These are phyloP conservation scores for Phataginus tricuspis DNA, from an alignment of 2,797 vertebrate species.

Conservation along the genomic window DNA sequence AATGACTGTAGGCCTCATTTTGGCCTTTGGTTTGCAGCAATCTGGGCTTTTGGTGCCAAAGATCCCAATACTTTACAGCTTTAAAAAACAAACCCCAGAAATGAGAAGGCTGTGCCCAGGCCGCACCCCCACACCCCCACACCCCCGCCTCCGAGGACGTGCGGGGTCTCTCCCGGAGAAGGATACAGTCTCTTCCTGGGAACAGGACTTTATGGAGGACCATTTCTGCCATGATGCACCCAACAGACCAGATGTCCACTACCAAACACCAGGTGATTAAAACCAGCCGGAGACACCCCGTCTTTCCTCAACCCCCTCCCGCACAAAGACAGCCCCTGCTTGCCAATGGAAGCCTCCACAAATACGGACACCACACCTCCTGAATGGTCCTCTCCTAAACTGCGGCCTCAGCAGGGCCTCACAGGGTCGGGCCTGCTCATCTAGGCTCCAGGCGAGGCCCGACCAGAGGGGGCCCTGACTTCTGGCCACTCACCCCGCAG, in stretches of 20 bases:
- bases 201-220: conserved; percentile 91
- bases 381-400: neutral
- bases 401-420: neutral
- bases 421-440: neutral
- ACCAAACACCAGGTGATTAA: conserved; percentile 86
- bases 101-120: neutral
- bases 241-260: conserved; percentile 93
- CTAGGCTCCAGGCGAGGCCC: neutral
- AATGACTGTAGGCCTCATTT: conserved; percentile 59
- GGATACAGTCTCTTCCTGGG: conserved; percentile 92
- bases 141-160: neutral
- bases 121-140: neutral
- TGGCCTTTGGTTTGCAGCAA: conserved; percentile 27
- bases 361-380: neutral
- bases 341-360: neutral
- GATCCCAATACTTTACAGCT: neutral
- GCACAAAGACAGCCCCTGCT: neutral
- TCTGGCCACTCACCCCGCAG: neutral
- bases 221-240: conserved; percentile 92
- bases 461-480: neutral
- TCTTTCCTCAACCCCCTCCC: conserved; percentile 59
- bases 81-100: conserved; percentile 18
- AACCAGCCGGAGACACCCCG: conserved; percentile 32
- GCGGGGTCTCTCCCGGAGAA: conserved; percentile 73
- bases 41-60: conserved; percentile 20